A percentile compares a stretch with the other conserved stretches of the same genome.
Conservation (phyloP, 2,797 vertebrate genomes). For the Gorsachius magnificus region DNA sequence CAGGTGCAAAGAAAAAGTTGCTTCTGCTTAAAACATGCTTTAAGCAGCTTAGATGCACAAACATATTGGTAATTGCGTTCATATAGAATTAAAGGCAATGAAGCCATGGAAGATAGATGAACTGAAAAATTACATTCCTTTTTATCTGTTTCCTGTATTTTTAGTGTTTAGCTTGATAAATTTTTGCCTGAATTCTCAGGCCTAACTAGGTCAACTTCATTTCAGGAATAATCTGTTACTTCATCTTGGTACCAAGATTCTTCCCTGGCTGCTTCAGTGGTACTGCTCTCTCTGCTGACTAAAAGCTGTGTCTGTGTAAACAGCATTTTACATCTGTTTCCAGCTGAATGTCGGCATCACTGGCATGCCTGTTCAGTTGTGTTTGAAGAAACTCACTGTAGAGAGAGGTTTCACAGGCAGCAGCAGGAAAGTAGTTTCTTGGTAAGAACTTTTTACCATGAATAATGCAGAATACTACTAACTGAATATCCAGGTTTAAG, state of each 20-base stretch:
- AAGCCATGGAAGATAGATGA: not conserved
- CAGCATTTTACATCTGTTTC: not conserved
- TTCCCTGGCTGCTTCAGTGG: not conserved
- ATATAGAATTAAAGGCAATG: not conserved
- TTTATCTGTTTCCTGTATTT: rapidly evolving
- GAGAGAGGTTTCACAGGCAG: not conserved
- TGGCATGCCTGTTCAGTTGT: rapidly evolving
- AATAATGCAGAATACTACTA: not conserved
- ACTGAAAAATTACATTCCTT: not conserved
- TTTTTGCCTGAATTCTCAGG: not conserved
- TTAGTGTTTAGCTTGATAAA: not conserved
- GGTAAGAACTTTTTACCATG: not conserved
- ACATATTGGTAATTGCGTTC: not conserved
- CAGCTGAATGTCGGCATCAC: not conserved
- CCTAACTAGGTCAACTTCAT: not conserved
- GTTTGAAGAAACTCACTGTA: not conserved
- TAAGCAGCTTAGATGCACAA: not conserved
- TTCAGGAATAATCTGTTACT: not conserved
- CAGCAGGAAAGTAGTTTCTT: not conserved
- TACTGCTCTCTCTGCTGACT: not conserved
- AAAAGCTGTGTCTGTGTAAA: not conserved
- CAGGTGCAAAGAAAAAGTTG: not conserved
- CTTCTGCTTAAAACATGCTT: not conserved
- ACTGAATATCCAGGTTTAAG: not conserved
- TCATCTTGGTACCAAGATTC: not conserved